Conservation (phyloP, 2,113 vertebrate species). For the Calcarius ornatus region DNA sequence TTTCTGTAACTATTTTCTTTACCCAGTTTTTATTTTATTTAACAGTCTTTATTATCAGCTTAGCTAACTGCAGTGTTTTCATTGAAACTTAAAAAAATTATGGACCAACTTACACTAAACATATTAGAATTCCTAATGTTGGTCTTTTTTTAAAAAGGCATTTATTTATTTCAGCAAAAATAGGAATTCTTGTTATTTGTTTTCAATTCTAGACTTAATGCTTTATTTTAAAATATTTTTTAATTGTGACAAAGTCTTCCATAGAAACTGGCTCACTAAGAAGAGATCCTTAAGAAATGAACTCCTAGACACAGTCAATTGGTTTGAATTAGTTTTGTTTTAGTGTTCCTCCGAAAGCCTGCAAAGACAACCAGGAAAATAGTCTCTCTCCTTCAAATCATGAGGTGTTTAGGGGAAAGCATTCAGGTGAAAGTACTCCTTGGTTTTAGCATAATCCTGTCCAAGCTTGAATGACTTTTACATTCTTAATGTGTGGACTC, state of each 20-base stretch:
- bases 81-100: not conserved
- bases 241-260: not conserved
- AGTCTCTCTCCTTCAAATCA: not conserved
- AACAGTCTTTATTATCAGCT: not conserved
- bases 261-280: not conserved
- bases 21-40: not conserved
- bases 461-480: not conserved
- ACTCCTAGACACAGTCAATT: not conserved
- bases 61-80: not conserved
- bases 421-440: not conserved
- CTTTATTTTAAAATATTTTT: not conserved
- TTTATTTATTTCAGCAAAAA: not conserved
- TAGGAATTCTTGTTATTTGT: fast-evolving
- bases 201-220: not conserved
- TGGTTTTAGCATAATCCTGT: not conserved
- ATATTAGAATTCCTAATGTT: not conserved
- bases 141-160: not conserved
- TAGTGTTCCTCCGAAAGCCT: not conserved
- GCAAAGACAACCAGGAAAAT: not conserved
- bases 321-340: not conserved
- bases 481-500: not conserved
- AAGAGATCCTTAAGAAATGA: not conserved
- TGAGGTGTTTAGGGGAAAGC: not conserved
- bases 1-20: not conserved
- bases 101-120: not conserved